phyloP scores from a whole-genome alignment of 2,888 invertebrate species.

The Malachius bipustulatus region DNA sequence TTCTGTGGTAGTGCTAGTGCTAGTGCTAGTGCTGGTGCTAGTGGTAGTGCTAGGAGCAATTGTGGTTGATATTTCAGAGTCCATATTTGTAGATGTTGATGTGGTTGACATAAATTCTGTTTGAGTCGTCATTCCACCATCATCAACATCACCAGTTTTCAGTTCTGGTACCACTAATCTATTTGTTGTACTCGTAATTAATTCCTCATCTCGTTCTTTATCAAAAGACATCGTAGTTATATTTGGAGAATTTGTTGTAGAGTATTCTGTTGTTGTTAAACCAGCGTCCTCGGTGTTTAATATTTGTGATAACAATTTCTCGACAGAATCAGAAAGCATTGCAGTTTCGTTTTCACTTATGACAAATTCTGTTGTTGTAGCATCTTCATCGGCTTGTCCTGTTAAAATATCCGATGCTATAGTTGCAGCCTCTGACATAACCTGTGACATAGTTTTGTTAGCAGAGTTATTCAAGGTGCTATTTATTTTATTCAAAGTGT shows the following conservation, averaged over 20 bases:
- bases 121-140: not conserved
- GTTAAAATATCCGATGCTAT: constrained; percentile 20
- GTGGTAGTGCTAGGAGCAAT: not conserved
- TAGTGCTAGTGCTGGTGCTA: not conserved
- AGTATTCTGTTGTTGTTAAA: constrained; percentile 19
- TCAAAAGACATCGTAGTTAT: no score
- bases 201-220: no score
- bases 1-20: constrained; percentile 10
- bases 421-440: constrained; percentile 24
- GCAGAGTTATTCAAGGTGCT: constrained; percentile 20
- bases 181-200: not conserved
- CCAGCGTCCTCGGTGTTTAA: constrained; percentile 16
- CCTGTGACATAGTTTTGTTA: constrained; percentile 21
- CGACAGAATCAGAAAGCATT: constrained; percentile 22
- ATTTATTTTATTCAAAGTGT: no score
- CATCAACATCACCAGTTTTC: not conserved
- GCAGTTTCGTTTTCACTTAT: constrained; percentile 3
- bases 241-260: constrained; percentile 3
- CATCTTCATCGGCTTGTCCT: constrained; percentile 10
- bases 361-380: constrained; percentile 12
- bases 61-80: not conserved
- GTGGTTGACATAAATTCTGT: not conserved
- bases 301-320: constrained; percentile 28
- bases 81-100: not conserved
- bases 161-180: not conserved